phyloP scores from a whole-genome alignment of 1,140 invertebrate genomes.

The Arion vulgaris region DNA sequence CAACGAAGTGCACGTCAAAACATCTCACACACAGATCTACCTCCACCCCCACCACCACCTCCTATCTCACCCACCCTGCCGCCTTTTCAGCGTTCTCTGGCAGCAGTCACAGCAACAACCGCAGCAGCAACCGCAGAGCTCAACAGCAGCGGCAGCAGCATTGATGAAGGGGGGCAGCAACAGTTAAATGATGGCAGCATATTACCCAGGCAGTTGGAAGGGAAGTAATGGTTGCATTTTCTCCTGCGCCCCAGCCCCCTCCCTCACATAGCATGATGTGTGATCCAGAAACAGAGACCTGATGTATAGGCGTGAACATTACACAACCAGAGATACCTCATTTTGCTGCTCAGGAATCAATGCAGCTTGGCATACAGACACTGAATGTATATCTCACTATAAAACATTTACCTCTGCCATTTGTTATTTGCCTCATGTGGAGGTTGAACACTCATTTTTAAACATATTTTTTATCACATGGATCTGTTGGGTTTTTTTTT shows the following conservation, averaged over 20 bases:
- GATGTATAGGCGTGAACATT: neutral
- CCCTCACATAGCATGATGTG: constrained; percentile 23
- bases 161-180: constrained; percentile 10
- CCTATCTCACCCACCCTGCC: constrained; percentile 27
- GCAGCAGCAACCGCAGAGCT: constrained; percentile 25
- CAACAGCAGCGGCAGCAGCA: constrained; percentile 27
- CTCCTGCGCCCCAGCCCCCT: neutral
- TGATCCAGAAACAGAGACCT: constrained; percentile 12
- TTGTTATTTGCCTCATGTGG: neutral
- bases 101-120: constrained; percentile 3
- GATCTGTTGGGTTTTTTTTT: constrained; percentile 8
- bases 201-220: constrained; percentile 23
- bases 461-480: neutral
- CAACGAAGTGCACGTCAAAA: neutral
- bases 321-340: constrained; percentile 32
- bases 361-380: constrained; percentile 20
- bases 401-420: constrained; percentile 20
- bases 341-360: constrained; percentile 30
- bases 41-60: constrained; percentile 18
- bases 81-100: constrained; percentile 6
- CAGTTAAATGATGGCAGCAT: constrained; percentile 20
- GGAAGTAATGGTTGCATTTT: constrained; percentile 13
- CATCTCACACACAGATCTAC: neutral
- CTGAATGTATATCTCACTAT: constrained; percentile 21
- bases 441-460: neutral